Evolutionary conservation across 2,113 vertebrate species (phyloP).

Genomic region (Cardinalis cardinalis): DNA sequence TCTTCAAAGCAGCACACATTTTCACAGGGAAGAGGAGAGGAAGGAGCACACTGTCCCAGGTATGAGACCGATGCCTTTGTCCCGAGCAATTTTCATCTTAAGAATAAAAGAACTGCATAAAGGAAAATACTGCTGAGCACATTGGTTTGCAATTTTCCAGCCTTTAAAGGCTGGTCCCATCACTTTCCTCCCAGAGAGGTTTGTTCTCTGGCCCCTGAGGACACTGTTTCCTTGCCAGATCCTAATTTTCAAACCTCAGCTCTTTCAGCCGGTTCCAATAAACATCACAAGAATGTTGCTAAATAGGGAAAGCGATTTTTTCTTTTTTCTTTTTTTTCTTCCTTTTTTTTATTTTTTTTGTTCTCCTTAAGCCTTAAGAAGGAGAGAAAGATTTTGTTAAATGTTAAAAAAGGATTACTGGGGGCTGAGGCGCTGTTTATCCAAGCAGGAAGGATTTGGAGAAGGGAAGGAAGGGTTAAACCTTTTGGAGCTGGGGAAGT

Average conservation of each 20-base stretch:
- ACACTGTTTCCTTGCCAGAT: conserved; percentile 66
- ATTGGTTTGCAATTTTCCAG: conserved; percentile 61
- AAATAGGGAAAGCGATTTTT: conserved; percentile 23
- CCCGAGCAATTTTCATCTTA: conserved; percentile 54
- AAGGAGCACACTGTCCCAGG: conserved; percentile 51
- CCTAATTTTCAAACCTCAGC: conserved; percentile 65
- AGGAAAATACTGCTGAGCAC: conserved; percentile 63
- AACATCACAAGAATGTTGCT: conserved; percentile 65
- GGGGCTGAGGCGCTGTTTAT: background rate
- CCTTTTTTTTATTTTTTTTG: background rate
- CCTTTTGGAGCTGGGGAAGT: background rate
- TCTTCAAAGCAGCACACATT: conserved; percentile 11
- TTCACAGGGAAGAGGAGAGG: background rate
- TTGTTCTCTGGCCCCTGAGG: conserved; percentile 60
- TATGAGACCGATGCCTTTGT: conserved; percentile 32
- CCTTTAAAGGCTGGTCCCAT: conserved; percentile 60
- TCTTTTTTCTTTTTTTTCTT: background rate
- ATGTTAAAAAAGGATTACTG: background rate
- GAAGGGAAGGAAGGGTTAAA: background rate
- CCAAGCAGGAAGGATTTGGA: background rate
- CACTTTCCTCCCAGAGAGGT: conserved; percentile 44
- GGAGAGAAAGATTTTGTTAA: background rate
- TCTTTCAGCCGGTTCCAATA: conserved; percentile 60
- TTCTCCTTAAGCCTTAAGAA: conserved; percentile 4
- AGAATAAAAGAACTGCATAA: conserved; percentile 57